Percentiles rank a stretch among this genome's conserved stretches.
These are phyloP conservation scores for Chloromyia formosa DNA, from an alignment of 2,888 invertebrate species.

Conservation along the genomic window DNA sequence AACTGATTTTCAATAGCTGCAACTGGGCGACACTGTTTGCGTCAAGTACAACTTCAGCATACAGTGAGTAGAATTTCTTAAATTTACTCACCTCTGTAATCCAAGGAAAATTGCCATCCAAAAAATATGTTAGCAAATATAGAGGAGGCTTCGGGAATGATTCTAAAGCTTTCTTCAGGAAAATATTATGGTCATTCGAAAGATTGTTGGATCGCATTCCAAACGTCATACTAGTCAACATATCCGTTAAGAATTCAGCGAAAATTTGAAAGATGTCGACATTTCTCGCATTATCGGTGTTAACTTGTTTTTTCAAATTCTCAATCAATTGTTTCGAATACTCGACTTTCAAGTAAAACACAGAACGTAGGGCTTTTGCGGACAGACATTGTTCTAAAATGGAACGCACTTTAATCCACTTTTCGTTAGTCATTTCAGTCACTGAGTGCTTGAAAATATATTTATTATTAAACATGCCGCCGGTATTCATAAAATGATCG, in stretches of 20 bases:
- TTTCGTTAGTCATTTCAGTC: constrained; percentile 55
- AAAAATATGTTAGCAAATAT: not conserved
- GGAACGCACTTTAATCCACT: constrained; percentile 64
- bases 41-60: too few species aligned
- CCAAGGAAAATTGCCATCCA: not conserved
- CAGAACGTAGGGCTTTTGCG: constrained; percentile 64
- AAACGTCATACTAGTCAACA: not conserved
- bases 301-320: not conserved
- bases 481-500: constrained; percentile 67
- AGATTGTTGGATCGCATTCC: not conserved
- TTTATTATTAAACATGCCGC: constrained; percentile 65
- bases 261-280: not conserved
- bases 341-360: constrained; percentile 56
- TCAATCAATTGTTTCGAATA: not conserved
- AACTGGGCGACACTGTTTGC: too few species aligned
- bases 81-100: too few species aligned
- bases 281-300: not conserved
- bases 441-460: constrained; percentile 56
- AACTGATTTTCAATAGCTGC: too few species aligned
- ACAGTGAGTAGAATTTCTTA: too few species aligned
- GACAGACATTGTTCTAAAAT: constrained; percentile 65
- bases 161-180: not conserved
- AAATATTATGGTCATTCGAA: not conserved
- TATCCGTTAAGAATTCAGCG: not conserved
- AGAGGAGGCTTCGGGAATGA: not conserved